A percentile compares a stretch with the other conserved stretches of the same genome.
Conservation (phyloP, 92 coral and sea anemone genomes). For the Porites rus region DNA sequence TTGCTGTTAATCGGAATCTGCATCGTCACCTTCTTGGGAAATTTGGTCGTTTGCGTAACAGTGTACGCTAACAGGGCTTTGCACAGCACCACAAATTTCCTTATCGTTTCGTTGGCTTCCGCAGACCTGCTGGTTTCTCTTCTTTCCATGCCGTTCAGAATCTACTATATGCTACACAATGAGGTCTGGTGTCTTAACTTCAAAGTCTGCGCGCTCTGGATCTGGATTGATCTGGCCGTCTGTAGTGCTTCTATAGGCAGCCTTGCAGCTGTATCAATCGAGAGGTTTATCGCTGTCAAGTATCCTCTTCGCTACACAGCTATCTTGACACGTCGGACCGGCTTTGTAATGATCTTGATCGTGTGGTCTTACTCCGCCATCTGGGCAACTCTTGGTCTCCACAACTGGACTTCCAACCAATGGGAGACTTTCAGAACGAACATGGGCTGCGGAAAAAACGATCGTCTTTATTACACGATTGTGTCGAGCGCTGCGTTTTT, state of each 20-base stretch:
- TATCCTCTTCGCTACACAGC: slow-evolving; percentile 73
- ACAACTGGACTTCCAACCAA: slow-evolving; percentile 73
- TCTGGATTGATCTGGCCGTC: slow-evolving; percentile 80
- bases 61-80: slow-evolving; percentile 65
- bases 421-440: slow-evolving; percentile 47
- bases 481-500: slow-evolving; percentile 76
- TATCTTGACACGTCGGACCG: slow-evolving; percentile 63
- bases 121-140: slow-evolving; percentile 84
- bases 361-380: slow-evolving; percentile 79
- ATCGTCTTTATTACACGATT: slow-evolving; percentile 73
- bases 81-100: slow-evolving; percentile 77
- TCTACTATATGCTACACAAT: slow-evolving; percentile 67
- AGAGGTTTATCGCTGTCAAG: slow-evolving; percentile 83
- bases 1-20: slow-evolving; percentile 64
- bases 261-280: slow-evolving; percentile 83
- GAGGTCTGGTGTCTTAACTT: slow-evolving; percentile 73
- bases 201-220: slow-evolving; percentile 76
- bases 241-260: slow-evolving; percentile 86
- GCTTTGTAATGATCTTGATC: slow-evolving; percentile 54
- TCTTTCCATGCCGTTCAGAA: slow-evolving; percentile 82
- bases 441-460: slow-evolving; percentile 62
- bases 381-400: slow-evolving; percentile 73
- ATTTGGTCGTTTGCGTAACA: slow-evolving; percentile 66
- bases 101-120: slow-evolving; percentile 80
- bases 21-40: slow-evolving; percentile 68